Base-by-base conservation (phyloP, 2,888 invertebrate genomes). In the Helobdella robusta region DNA sequence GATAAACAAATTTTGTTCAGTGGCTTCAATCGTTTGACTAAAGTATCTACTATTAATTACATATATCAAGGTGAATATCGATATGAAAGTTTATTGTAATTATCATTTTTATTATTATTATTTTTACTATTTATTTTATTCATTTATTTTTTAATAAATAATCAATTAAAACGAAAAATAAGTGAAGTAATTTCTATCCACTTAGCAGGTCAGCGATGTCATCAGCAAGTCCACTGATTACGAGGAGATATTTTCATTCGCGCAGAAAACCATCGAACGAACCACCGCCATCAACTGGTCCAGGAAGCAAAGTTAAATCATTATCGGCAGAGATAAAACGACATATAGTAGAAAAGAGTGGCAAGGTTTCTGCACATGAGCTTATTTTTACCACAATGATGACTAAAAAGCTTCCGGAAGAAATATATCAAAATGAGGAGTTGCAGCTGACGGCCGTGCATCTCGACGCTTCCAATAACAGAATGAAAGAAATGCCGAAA, bases 361-460 rank as follows among this genome's bases (percentile, higher is more conserved):
- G 18, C 36, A 35, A 32, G 35, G n/a, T n/a, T 5, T n/a, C 36
- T 11, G 35, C n/a, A 35, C 36, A 35, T 35, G 67, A 72, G 20
- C 64, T 72, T 34, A 58, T 62, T 18, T 70, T 68, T 64, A 68
- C 70, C 0, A 70, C 71, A 18, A 72, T 68, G 23, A 68, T 67
- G 44, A 64, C 69, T 20, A 70, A 68, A 58, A n/a, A 74, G 0
- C 69, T 78, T 8, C 77, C 77, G 2, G 68, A 73, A 3, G 77
- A 78, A 65, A 72, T 78, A 30, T 77, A 74, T 71, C 71, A 73
- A 59, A 78, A 78, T 67, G 78, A 78, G 66, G 78, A 78, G 60
- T 61, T 77, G 3, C 70, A 71, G 58, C 71, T 73, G n/a, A 67
- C 73, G 25, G 70, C 75, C 0, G 69, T 73, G 4, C 69, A 69